Base-by-base conservation (phyloP, 2,888 invertebrate species). In the Piscicola geometra region DNA sequence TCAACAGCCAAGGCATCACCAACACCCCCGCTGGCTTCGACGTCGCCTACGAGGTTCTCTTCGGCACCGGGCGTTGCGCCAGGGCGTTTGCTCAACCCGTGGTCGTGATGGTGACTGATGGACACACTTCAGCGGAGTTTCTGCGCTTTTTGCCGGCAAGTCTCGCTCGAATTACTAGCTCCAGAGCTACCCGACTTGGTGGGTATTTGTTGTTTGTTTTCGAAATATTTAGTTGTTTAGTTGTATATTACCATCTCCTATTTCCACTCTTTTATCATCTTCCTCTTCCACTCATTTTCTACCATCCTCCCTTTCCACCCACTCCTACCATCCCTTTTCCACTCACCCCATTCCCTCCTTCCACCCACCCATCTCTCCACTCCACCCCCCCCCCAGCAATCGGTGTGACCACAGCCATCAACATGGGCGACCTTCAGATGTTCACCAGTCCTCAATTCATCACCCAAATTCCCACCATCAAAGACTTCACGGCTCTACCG, bases 21-120 rank as follows among this genome's bases (percentile, higher is more conserved):
- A 77, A 77, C 72, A 77, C 75, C 32, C 77, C 77, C 15, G 75
- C 70, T 9, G 77, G 52, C 5, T 69, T 75, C 36, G 56, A 75
- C 32, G 0, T 50, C 0, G 75, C 41, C 36, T 71, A 71, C 67
- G 50, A 77, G 21, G 47, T 75, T 36, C 77, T 77, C 32, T 75
- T 52, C 18, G 64, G 64, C n/a, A 28, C 69, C 36, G 30, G 33
- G 15, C 41, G 76, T 18, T 72, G 76, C 32, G 77, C 60, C 41
- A 68, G 77, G 33, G 1, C 71, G 15, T 30, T 35, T 30, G 75
- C 77, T 15, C 30, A 33, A 18, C 70, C 56, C 2, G 71, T 71
- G 21, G 69, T 77, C 35, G 35, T 77, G 9, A 50, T 77, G 9
- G 35, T 77, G 12, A 77, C 77, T 5, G 77, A 77, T 41, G 77